Conservation (phyloP, 2,888 invertebrate species). For the Rhaphigaster nebulosa region DNA sequence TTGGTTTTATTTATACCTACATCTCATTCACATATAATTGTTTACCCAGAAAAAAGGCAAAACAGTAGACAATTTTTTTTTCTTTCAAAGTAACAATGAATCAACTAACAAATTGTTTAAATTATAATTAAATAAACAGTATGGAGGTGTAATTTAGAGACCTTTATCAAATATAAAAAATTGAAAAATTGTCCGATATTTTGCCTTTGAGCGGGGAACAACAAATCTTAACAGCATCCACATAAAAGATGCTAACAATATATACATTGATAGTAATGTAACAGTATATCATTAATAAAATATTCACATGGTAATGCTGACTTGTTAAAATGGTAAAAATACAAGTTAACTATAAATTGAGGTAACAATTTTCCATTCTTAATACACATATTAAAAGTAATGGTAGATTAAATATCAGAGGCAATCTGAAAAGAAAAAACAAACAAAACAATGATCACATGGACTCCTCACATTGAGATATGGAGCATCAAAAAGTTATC, state of each 20-base stretch:
- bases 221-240: slow-evolving; percentile 60
- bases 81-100: slow-evolving; percentile 1
- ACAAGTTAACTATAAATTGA: slow-evolving; percentile 65
- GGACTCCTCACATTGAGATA: slow-evolving; percentile 52
- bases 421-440: slow-evolving; percentile 61
- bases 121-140: slow-evolving; percentile 26
- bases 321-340: slow-evolving; percentile 66
- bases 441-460: slow-evolving; percentile 62
- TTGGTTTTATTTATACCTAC: slow-evolving; percentile 66
- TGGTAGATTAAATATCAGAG: slow-evolving; percentile 60
- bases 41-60: slow-evolving; percentile 57
- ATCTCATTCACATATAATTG: slow-evolving; percentile 65
- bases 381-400: slow-evolving; percentile 66
- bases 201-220: slow-evolving; percentile 60
- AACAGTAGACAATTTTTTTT: slow-evolving; percentile 47
- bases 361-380: slow-evolving; percentile 66
- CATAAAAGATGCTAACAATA: slow-evolving; percentile 62
- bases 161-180: slow-evolving; percentile 12
- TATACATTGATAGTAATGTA: slow-evolving; percentile 61
- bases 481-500: slow-evolving; percentile 58
- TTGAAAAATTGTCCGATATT: slow-evolving; percentile 55
- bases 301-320: slow-evolving; percentile 65
- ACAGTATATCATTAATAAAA: slow-evolving; percentile 62
- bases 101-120: not conserved
- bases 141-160: slow-evolving; percentile 7